Conservation (phyloP, 2,888 invertebrate genomes). For the Drosophila gaucha region DNA sequence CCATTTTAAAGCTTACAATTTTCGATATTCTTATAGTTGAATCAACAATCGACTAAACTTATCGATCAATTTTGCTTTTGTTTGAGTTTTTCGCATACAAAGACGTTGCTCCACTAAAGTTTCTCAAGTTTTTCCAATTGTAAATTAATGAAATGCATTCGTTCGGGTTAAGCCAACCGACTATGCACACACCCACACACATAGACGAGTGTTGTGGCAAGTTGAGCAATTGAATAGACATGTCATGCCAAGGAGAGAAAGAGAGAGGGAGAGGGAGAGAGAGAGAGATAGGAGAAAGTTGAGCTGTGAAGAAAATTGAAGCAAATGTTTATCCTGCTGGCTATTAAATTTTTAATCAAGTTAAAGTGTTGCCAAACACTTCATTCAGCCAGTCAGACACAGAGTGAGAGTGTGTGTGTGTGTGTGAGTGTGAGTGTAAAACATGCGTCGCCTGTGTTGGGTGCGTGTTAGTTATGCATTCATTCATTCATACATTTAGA, state of each 20-base stretch:
- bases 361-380: slow-evolving; percentile 81
- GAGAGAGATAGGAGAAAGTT: neutral
- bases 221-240: slow-evolving; percentile 70
- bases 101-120: neutral
- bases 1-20: no score
- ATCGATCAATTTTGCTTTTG: neutral
- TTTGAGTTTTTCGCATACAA: no score
- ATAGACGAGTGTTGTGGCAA: slow-evolving; percentile 62
- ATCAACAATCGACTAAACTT: neutral
- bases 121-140: slow-evolving; percentile 11
- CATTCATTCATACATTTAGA: slow-evolving; percentile 62
- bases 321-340: slow-evolving; percentile 66
- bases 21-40: neutral
- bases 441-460: slow-evolving; percentile 38
- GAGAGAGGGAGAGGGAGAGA: neutral
- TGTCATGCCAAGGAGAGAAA: slow-evolving; percentile 14
- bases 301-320: slow-evolving; percentile 37
- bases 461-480: slow-evolving; percentile 72
- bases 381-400: slow-evolving; percentile 53
- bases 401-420: neutral
- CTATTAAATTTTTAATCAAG: slow-evolving; percentile 80
- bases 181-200: slow-evolving; percentile 3
- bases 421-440: slow-evolving; percentile 3
- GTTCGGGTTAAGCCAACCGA: slow-evolving; percentile 26
- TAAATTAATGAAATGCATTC: slow-evolving; percentile 58